Conservation (phyloP, 2,888 invertebrate species). For the Tolmerus cingulatus region DNA sequence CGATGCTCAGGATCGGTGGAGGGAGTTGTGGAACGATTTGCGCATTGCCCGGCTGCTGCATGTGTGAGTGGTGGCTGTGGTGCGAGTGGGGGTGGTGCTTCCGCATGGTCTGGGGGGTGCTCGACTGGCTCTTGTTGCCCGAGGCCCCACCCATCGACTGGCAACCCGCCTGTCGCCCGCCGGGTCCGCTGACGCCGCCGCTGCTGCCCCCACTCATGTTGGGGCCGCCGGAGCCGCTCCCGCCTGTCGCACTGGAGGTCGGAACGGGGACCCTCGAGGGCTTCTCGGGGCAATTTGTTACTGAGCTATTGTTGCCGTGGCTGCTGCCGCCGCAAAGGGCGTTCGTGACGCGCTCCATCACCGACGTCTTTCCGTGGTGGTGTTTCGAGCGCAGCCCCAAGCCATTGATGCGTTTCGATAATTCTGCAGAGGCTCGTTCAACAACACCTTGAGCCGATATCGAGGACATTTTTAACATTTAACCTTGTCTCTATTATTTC, state of each 20-base stretch:
- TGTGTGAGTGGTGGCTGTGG: constrained; percentile 58
- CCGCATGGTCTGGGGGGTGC: constrained; percentile 60
- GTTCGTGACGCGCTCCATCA: constrained; percentile 88
- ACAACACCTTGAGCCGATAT: constrained; percentile 90
- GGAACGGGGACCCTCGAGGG: constrained; percentile 62
- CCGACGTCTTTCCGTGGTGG: constrained; percentile 71
- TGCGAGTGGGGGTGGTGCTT: constrained; percentile 61
- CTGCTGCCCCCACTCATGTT: not conserved
- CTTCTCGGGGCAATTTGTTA: constrained; percentile 63
- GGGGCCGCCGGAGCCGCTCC: not conserved
- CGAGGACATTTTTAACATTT: constrained; percentile 71
- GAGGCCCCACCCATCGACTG: constrained; percentile 15
- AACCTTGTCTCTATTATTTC: not conserved
- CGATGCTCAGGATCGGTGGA: constrained; percentile 72
- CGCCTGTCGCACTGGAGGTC: constrained; percentile 46
- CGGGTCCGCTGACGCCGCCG: constrained; percentile 17
- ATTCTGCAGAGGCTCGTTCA: constrained; percentile 89
- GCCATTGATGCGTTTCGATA: constrained; percentile 88
- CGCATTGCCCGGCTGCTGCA: constrained; percentile 55
- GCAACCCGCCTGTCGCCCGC: constrained; percentile 27
- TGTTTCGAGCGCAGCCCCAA: constrained; percentile 72
- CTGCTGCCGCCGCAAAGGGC: constrained; percentile 79
- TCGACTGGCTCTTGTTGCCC: constrained; percentile 55
- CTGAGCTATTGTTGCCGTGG: constrained; percentile 56
- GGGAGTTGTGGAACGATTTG: constrained; percentile 64